These are phyloP conservation scores for Etheostoma perlongum DNA, from an alignment of 2,797 vertebrate species.

Conservation along the genomic window DNA sequence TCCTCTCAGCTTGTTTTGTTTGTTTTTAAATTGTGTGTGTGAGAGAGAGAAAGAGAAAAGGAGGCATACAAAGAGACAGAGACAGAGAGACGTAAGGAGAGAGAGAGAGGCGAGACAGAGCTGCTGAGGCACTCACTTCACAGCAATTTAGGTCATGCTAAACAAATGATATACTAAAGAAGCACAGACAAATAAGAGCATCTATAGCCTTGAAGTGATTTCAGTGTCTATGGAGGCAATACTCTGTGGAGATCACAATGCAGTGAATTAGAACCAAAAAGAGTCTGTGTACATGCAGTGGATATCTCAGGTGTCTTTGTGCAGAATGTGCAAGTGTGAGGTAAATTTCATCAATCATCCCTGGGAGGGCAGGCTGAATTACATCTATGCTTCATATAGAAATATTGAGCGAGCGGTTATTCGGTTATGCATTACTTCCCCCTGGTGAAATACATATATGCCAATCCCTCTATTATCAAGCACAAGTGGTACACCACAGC, in stretches of 20 bases:
- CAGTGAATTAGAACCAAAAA: conserved; percentile 6
- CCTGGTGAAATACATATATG: conserved; percentile 12
- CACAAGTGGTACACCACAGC: conserved; percentile 22
- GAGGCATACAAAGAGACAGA: conserved; percentile 49
- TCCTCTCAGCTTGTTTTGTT: conserved; percentile 65
- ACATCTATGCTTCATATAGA: conserved; percentile 34
- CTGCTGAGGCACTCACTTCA: conserved; percentile 81
- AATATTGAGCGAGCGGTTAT: conserved; percentile 45
- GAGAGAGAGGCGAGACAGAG: conserved; percentile 73
- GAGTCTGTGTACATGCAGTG: background rate
- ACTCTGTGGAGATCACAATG: conserved; percentile 15
- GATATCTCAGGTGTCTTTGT: conserved; percentile 33
- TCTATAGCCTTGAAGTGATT: conserved; percentile 52
- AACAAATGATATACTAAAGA: conserved; percentile 77
- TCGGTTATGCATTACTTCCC: conserved; percentile 46
- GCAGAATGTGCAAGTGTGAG: conserved; percentile 42
- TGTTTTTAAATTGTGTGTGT: conserved; percentile 54
- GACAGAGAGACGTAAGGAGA: conserved; percentile 41
- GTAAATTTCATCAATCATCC: conserved; percentile 52
- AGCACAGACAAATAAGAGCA: conserved; percentile 65
- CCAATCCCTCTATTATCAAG: conserved; percentile 14
- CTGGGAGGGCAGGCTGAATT: conserved; percentile 34
- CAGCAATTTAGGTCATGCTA: conserved; percentile 83
- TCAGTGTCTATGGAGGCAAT: conserved; percentile 34
- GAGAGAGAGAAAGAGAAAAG: conserved; percentile 46